Evolutionary conservation across 2,797 vertebrate genomes (phyloP).

Genomic region (Hoplostethus atlanticus): DNA sequence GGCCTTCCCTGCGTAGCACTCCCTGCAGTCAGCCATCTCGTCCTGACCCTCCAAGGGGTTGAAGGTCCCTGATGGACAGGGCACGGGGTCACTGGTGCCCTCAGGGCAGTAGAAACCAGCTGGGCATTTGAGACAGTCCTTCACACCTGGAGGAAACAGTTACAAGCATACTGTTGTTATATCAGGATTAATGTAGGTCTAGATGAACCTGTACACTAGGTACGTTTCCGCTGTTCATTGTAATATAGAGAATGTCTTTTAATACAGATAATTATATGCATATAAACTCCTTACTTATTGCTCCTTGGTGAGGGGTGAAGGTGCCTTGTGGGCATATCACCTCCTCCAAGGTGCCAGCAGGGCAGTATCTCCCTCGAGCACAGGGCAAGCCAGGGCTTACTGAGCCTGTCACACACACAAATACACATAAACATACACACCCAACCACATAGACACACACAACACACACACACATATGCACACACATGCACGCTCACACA

Average conservation of each 20-base stretch:
- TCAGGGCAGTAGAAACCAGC: conserved; percentile 89
- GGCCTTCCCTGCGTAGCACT: conserved; percentile 88
- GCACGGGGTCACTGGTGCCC: conserved; percentile 82
- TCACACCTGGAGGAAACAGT: conserved; percentile 77
- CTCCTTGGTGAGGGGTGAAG: conserved; percentile 88
- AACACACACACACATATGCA: not conserved
- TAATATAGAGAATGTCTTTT: not conserved
- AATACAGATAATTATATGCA: not conserved
- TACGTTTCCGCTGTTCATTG: not conserved
- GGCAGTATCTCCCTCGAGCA: conserved; percentile 88
- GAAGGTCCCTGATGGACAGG: conserved; percentile 87
- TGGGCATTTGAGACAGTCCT: conserved; percentile 88
- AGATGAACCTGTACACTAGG: not conserved
- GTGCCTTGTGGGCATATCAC: conserved; percentile 86
- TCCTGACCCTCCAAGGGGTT: conserved; percentile 89
- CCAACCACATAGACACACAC: conserved; percentile 13
- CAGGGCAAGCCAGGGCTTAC: conserved; percentile 84
- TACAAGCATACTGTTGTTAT: conserved; percentile 11
- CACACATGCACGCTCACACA: not conserved
- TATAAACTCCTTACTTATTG: conserved; percentile 79
- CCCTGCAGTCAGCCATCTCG: conserved; percentile 84
- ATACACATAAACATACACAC: conserved; percentile 11
- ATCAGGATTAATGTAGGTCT: not conserved
- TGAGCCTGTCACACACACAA: conserved; percentile 77
- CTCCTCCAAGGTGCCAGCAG: conserved; percentile 85